Percentiles rank a stretch among this genome's conserved stretches.
These are phyloP conservation scores for Aphrocallistes beatrix DNA, from an alignment of 37 sponge, comb jelly and placozoan genomes.

Conservation along the genomic window DNA sequence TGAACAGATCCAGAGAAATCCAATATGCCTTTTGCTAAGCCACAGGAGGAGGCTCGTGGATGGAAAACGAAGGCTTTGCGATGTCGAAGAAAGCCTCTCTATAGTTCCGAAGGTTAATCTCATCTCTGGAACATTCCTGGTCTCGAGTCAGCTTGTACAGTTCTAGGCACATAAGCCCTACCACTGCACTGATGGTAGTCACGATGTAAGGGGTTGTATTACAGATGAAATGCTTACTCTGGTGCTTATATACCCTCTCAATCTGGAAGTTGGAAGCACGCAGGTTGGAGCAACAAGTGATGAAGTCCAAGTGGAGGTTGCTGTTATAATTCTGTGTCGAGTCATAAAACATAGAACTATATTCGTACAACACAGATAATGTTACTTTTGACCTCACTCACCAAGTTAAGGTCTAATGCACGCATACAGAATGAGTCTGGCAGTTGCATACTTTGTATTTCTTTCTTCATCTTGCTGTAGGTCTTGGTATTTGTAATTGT, in stretches of 20 bases:
- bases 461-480: no score
- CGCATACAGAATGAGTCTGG: no score
- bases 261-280: constrained; percentile 82
- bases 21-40: constrained; percentile 61
- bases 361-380: no score
- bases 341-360: no score
- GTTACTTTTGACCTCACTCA: no score
- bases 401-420: no score
- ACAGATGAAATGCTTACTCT: constrained; percentile 87
- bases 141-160: constrained; percentile 63
- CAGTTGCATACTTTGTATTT: no score
- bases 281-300: constrained; percentile 76
- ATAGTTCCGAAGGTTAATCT: constrained; percentile 62
- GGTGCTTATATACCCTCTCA: constrained; percentile 70
- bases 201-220: constrained; percentile 96
- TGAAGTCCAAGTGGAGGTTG: constrained; percentile 94
- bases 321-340: constrained; percentile 86
- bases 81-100: constrained; percentile 94
- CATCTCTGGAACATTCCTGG: constrained; percentile 24
- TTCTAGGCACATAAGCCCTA: constrained; percentile 84
- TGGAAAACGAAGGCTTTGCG: constrained; percentile 87
- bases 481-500: no score
- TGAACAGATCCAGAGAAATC: neutral
- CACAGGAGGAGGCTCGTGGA: constrained; percentile 84
- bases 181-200: constrained; percentile 83